phyloP scores from a whole-genome alignment of 2,888 invertebrate species.

The Conops quadrifasciatus region DNA sequence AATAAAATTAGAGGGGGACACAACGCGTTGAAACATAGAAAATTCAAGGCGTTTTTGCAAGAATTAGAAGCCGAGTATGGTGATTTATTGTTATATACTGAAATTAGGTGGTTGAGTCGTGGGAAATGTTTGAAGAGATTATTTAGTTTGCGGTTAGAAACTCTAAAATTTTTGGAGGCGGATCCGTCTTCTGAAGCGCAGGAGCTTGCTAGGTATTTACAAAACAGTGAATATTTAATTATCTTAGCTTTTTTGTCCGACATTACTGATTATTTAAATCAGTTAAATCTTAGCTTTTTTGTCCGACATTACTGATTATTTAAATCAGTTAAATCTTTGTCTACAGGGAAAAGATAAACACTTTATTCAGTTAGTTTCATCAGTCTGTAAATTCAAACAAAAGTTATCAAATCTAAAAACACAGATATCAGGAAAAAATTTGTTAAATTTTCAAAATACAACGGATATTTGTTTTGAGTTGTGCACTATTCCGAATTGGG shows the following conservation, averaged over 20 bases:
- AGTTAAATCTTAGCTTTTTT: constrained; percentile 13
- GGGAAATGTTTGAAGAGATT: background rate
- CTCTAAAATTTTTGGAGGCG: background rate
- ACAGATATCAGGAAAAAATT: background rate
- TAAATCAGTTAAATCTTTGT: constrained; percentile 11
- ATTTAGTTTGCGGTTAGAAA: background rate
- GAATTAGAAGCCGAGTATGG: constrained; percentile 5
- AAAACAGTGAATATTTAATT: background rate
- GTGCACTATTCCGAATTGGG: background rate
- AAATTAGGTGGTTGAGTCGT: constrained; percentile 5
- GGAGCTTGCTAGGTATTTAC: background rate
- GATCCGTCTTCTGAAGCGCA: background rate
- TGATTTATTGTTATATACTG: constrained; percentile 3
- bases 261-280: constrained; percentile 7
- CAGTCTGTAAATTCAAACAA: background rate
- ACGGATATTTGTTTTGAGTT: background rate
- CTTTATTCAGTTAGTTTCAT: background rate
- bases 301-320: constrained; percentile 5
- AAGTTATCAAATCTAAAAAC: background rate
- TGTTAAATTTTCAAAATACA: background rate
- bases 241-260: constrained; percentile 12
- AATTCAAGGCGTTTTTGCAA: constrained; percentile 2
- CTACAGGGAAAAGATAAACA: constrained; percentile 6
- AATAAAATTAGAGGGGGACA: constrained; percentile 20
- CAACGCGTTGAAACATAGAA: background rate